These are phyloP conservation scores for Aspiorhynchus laticeps DNA, from an alignment of 2,113 vertebrate species.

Conservation along the genomic window DNA sequence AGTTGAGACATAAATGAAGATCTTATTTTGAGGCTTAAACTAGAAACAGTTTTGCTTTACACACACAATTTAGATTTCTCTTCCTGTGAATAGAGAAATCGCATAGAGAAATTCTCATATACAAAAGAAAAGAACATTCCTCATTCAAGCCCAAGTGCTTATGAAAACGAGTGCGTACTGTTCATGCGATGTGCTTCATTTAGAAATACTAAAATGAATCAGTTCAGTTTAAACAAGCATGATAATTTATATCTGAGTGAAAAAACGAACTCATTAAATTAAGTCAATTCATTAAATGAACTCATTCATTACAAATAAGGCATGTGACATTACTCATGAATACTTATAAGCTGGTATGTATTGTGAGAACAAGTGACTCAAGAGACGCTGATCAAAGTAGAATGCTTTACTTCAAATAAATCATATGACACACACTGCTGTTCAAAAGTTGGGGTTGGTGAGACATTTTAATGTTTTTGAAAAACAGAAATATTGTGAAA, in stretches of 20 bases:
- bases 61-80: background rate
- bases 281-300: constrained; percentile 32
- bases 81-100: background rate
- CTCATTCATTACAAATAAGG: constrained; percentile 42
- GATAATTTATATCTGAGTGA: constrained; percentile 40
- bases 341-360: constrained; percentile 9
- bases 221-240: constrained; percentile 27
- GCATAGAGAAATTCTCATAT: background rate
- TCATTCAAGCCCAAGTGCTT: constrained; percentile 24
- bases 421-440: background rate
- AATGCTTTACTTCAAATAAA: background rate
- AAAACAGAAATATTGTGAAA: background rate
- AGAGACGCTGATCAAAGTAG: too few relatives aligned
- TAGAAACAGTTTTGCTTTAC: background rate
- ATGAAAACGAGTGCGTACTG: background rate
- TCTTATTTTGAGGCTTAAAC: background rate
- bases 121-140: background rate
- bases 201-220: constrained; percentile 19
- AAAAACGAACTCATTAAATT: background rate
- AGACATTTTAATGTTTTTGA: too few relatives aligned
- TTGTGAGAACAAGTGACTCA: background rate
- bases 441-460: background rate
- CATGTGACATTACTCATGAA: constrained; percentile 42
- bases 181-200: constrained; percentile 9
- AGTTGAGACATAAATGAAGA: background rate